A percentile compares a stretch with the other conserved stretches of the same genome.
phyloP scores from a whole-genome alignment of 2,113 vertebrate species.

The Egretta garzetta region DNA sequence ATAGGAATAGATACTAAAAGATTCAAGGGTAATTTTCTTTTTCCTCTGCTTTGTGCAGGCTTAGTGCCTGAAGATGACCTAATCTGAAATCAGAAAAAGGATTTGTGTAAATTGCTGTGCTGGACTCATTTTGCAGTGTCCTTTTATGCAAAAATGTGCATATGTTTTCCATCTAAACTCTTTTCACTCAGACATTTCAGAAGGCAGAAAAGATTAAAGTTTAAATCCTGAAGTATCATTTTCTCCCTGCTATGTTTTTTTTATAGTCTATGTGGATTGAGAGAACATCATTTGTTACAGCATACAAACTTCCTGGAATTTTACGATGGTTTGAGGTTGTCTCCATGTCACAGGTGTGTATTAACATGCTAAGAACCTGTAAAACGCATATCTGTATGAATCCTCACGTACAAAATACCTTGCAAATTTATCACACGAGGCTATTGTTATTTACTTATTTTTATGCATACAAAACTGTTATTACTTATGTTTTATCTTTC shows the following conservation, averaged over 20 bases:
- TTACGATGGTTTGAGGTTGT: slow-evolving; percentile 96
- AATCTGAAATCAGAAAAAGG: neutral
- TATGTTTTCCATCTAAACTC: neutral
- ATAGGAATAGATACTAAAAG: neutral
- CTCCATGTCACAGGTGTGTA: slow-evolving; percentile 83
- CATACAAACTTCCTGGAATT: slow-evolving; percentile 95
- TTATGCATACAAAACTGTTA: neutral
- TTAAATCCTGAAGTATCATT: neutral
- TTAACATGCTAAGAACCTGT: neutral
- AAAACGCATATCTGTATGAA: fast-evolving
- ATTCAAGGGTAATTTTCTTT: neutral
- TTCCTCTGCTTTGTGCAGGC: neutral
- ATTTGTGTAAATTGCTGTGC: neutral
- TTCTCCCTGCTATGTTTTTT: neutral
- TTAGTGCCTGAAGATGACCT: neutral
- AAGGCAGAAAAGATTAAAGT: neutral
- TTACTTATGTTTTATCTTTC: neutral
- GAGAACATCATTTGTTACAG: slow-evolving; percentile 91
- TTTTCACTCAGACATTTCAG: neutral
- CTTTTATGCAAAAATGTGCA: neutral
- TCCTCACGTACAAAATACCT: neutral
- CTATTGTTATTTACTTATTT: neutral
- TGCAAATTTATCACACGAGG: neutral
- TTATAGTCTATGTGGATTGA: slow-evolving; percentile 98
- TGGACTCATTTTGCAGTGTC: neutral